Evolutionary conservation across 2,797 vertebrate genomes (phyloP).

Genomic region (Onychomys leucogaster): DNA sequence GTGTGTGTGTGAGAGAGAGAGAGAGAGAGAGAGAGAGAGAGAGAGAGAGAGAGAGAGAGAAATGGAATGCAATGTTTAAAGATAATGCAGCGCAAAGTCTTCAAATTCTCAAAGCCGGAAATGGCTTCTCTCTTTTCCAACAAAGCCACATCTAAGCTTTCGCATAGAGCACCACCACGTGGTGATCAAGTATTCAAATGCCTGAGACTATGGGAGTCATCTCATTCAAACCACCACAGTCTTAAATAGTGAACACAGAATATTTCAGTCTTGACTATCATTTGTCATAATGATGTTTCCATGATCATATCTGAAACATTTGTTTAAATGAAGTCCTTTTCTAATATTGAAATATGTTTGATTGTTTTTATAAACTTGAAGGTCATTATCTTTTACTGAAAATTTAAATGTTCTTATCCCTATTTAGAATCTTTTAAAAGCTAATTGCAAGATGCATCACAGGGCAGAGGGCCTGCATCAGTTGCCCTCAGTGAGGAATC

Average conservation of each 20-base stretch:
- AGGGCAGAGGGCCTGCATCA: neutral
- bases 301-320: neutral
- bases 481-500: neutral
- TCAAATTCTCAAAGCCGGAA: neutral
- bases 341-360: neutral
- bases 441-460: neutral
- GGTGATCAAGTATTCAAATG: neutral
- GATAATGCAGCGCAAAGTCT: neutral
- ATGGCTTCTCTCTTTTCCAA: neutral
- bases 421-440: neutral
- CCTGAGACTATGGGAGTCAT: neutral
- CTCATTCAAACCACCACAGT: neutral
- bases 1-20: neutral
- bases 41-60: no score
- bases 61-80: neutral
- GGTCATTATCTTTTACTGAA: neutral
- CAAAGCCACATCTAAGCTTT: no score
- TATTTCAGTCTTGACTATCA: neutral
- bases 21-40: no score
- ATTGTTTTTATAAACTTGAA: neutral
- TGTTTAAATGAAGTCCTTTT: neutral
- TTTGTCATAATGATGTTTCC: neutral
- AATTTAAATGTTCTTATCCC: neutral
- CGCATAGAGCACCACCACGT: neutral
- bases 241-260: neutral